A percentile compares a stretch with the other conserved stretches of the same genome.
Evolutionary conservation across 2,888 invertebrate species (phyloP).

Genomic region (Macrophya annulata): DNA sequence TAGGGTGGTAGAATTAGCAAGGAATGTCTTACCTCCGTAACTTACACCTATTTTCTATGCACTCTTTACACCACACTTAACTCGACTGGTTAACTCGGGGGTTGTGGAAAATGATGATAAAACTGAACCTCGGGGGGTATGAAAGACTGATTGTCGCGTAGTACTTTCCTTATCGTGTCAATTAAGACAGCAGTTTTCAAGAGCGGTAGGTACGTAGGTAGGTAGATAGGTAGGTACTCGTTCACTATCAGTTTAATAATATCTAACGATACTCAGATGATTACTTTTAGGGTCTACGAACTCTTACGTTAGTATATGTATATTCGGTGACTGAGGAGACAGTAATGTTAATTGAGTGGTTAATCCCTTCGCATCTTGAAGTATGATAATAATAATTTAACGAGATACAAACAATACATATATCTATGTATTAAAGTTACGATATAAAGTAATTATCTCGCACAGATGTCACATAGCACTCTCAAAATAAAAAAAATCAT

Average conservation of each 20-base stretch:
- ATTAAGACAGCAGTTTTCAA: conserved; percentile 46
- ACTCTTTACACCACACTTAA: conserved; percentile 9
- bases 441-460: background rate
- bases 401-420: background rate
- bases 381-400: background rate
- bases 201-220: background rate
- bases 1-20: background rate
- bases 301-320: background rate
- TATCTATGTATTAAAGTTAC: background rate
- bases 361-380: background rate
- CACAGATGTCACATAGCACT: background rate
- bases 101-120: conserved; percentile 29
- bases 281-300: conserved; percentile 1
- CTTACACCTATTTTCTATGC: background rate
- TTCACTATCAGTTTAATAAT: conserved; percentile 39
- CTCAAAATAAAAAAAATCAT: background rate
- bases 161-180: conserved; percentile 40
- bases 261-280: conserved; percentile 34
- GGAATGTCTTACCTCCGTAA: background rate
- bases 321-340: conserved; percentile 6
- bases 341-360: conserved; percentile 31
- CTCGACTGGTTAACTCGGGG: conserved; percentile 17
- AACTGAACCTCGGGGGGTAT: conserved; percentile 12
- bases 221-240: background rate
- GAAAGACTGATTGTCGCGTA: conserved; percentile 19